Conservation (phyloP, 2,113 vertebrate species). For the Pedionomus torquatus region DNA sequence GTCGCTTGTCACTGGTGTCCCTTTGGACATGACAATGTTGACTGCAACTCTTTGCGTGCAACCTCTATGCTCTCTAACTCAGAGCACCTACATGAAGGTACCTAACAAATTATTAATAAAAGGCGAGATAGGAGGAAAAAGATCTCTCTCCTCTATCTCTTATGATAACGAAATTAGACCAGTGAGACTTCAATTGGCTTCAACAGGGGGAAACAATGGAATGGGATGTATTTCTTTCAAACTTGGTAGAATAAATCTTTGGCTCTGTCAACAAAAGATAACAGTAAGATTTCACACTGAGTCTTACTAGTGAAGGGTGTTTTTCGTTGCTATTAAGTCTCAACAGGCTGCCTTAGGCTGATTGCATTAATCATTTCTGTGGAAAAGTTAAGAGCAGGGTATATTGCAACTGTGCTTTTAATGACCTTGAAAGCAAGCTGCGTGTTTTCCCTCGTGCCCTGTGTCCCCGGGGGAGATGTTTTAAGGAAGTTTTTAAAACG, state of each 20-base stretch:
- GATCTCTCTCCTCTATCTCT: background rate
- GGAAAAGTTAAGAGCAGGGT: background rate
- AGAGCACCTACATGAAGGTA: background rate
- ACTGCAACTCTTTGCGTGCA: background rate
- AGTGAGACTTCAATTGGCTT: background rate
- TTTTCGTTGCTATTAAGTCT: background rate
- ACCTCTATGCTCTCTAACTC: background rate
- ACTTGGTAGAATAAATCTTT: background rate
- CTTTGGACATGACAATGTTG: background rate
- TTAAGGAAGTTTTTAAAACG: rapidly evolving
- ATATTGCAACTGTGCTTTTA: background rate
- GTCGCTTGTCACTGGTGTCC: background rate
- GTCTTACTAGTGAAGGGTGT: background rate
- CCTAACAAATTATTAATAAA: background rate
- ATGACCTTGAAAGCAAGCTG: too few relatives aligned
- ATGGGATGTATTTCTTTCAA: background rate
- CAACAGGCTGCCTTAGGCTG: background rate
- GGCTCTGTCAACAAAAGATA: background rate
- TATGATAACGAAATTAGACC: background rate
- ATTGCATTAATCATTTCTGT: background rate
- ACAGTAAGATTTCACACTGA: background rate
- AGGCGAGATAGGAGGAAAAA: background rate
- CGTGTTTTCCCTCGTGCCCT: rapidly evolving
- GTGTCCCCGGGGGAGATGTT: background rate
- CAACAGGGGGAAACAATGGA: background rate